Evolutionary conservation across 2,797 vertebrate species (phyloP), one percentile per base, ranked within the genome.

Genomic region (Alfaro cultratus): DNA sequence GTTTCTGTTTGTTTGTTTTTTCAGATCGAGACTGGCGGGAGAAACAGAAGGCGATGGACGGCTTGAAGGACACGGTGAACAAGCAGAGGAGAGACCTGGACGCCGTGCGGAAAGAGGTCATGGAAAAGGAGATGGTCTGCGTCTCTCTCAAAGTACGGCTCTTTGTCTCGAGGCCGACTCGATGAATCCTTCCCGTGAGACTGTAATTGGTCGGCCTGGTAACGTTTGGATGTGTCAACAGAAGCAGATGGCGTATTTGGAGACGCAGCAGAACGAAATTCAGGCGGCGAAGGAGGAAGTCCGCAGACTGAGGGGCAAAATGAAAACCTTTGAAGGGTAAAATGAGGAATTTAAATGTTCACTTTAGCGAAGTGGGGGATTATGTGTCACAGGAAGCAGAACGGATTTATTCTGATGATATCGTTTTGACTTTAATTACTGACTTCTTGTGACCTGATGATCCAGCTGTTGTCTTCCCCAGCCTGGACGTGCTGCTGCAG

Each of bases 231-330:
- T 21, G 3, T 26, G 16, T 81, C 3, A 72, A 57, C 89, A 99
- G 98, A 98, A 98, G 95, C 98, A 99, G 95, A 97, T 99, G 97
- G 95, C 94, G 67, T 99, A 95, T 88, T 81, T 99, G 88, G 98
- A 99, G 91, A 96, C 94, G 46, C 97, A 98, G 77, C 96, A 97
- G 77, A 95, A 95, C 73, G 97, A 98, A 9, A 88, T 86, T 77
- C 96, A 96, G 77, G 93, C 94, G 53, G 97, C 96, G 8, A 98
- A 96, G 87, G 97, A 99, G 16, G 98, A 99, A 88, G 95, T 94
- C 3, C 93, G 92, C 34, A 95, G 90, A 18, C 96, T 99, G 72
- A 91, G 94, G 76, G 95, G 87, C 87, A 99, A 97, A 91, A 93
- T 99, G 94, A 97, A 95, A 90, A 96, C 95, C 23, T 96, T 96